These are phyloP conservation scores for Sitodiplosis mosellana DNA, from an alignment of 1,140 invertebrate genomes.

Conservation along the genomic window DNA sequence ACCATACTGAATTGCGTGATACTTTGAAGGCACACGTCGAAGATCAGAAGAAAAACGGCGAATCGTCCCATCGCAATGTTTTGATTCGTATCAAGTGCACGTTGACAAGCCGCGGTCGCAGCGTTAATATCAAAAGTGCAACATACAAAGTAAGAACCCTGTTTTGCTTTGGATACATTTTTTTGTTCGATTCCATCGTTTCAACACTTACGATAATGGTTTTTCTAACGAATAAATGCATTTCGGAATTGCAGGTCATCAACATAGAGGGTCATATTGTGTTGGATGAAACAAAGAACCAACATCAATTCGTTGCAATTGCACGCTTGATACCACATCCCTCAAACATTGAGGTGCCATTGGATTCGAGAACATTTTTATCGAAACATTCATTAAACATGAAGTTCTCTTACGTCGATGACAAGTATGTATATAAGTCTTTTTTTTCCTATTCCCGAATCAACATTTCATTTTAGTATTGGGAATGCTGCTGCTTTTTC, in stretches of 20 bases:
- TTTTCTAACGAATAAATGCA: not conserved
- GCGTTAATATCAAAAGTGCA: constrained; percentile 81
- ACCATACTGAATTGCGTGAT: constrained; percentile 80
- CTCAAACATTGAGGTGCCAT: constrained; percentile 75
- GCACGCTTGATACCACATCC: constrained; percentile 83
- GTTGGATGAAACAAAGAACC: constrained; percentile 24
- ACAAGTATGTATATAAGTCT: constrained; percentile 57
- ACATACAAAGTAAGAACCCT: constrained; percentile 64
- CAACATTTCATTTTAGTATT: too few species aligned
- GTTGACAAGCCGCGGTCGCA: constrained; percentile 72
- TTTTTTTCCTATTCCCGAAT: too few species aligned
- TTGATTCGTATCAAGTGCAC: constrained; percentile 84
- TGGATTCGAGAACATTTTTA: constrained; percentile 75
- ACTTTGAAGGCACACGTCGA: constrained; percentile 31
- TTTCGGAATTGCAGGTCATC: constrained; percentile 50
- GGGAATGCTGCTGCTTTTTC: too few species aligned
- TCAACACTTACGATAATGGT: not conserved
- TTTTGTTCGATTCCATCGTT: not conserved
- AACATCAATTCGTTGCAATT: constrained; percentile 44
- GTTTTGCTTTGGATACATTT: too few species aligned
- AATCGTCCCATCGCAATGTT: constrained; percentile 33
- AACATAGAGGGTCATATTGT: constrained; percentile 67
- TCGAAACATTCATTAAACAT: constrained; percentile 83
- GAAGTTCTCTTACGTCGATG: constrained; percentile 87
- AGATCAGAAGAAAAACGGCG: constrained; percentile 16